Percentiles rank a stretch among this genome's conserved stretches.
These are phyloP conservation scores for Meloidogyne floridensis DNA, from an alignment of 1,140 invertebrate genomes.

Conservation along the genomic window DNA sequence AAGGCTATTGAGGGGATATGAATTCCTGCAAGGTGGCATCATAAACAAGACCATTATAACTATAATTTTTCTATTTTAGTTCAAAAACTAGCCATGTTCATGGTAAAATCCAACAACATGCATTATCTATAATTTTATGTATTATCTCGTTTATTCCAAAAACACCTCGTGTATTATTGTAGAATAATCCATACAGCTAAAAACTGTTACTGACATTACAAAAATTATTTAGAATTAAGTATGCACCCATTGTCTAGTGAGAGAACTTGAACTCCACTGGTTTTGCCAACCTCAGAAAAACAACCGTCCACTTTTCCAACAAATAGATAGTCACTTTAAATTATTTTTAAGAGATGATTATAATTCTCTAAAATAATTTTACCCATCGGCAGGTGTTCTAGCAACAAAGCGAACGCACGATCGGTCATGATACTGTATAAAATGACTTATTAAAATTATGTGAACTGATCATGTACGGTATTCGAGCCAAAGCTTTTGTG, in stretches of 20 bases:
- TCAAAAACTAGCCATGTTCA: constrained; percentile 51
- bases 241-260: constrained; percentile 61
- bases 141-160: background rate
- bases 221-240: background rate
- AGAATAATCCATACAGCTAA: constrained; percentile 63
- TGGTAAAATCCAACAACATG: constrained; percentile 65
- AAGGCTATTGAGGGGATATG: too few species aligned
- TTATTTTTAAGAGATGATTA: background rate
- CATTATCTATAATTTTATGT: constrained; percentile 46
- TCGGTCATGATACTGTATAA: constrained; percentile 61
- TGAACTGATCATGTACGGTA: too few species aligned
- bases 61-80: background rate
- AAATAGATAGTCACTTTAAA: constrained; percentile 60
- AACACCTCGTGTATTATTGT: constrained; percentile 62
- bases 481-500: too few species aligned
- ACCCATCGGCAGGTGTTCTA: constrained; percentile 47
- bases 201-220: constrained; percentile 19
- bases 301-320: constrained; percentile 66
- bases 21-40: too few species aligned
- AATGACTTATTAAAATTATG: background rate
- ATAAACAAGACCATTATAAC: background rate
- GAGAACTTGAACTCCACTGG: constrained; percentile 63
- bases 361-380: background rate
- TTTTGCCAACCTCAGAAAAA: constrained; percentile 65
- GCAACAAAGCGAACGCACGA: constrained; percentile 65